Percentiles rank a stretch among this genome's conserved stretches.
These are phyloP conservation scores for Gryllus longicercus DNA, from an alignment of 2,888 invertebrate genomes.

Conservation along the genomic window DNA sequence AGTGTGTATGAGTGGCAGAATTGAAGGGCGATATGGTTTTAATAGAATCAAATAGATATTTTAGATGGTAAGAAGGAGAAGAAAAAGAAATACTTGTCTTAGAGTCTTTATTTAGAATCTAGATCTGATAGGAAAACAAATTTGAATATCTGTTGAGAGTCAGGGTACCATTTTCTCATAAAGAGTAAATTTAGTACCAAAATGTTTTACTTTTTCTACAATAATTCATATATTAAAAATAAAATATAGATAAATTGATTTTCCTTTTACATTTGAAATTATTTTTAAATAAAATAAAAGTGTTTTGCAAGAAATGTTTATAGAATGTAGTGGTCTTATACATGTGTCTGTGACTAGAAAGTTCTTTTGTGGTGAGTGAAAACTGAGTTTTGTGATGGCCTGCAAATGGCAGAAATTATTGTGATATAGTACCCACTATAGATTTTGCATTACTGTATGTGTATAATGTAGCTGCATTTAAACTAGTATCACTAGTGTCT, in stretches of 20 bases:
- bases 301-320: neutral
- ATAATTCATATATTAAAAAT: neutral
- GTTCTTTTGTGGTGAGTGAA: neutral
- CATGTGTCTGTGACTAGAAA: too few species aligned
- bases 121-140: too few species aligned
- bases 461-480: slow-evolving; percentile 9
- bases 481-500: slow-evolving; percentile 8
- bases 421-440: slow-evolving; percentile 2
- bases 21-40: too few species aligned
- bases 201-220: slow-evolving; percentile 10
- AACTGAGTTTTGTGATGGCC: neutral
- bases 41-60: too few species aligned
- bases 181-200: neutral
- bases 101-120: too few species aligned
- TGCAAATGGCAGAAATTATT: neutral
- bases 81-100: too few species aligned
- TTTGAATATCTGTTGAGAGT: neutral
- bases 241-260: neutral
- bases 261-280: neutral
- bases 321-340: neutral
- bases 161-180: slow-evolving; percentile 8
- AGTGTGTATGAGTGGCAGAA: too few species aligned
- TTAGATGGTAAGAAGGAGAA: too few species aligned
- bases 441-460: neutral
- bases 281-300: neutral